These are phyloP conservation scores for Julus scanicus DNA, from an alignment of 2,888 invertebrate genomes.

Conservation along the genomic window DNA sequence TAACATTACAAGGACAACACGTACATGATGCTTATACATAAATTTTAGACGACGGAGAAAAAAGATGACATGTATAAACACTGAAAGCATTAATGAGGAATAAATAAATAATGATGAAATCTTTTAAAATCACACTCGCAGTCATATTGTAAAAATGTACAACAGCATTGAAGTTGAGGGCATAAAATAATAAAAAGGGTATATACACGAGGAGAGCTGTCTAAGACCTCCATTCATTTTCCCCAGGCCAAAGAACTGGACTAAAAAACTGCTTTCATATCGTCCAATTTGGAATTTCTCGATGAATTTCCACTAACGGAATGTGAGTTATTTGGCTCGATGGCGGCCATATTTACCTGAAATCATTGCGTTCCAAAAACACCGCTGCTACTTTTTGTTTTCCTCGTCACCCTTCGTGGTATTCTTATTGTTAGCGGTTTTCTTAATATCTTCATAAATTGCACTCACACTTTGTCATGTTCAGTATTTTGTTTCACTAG, in stretches of 20 bases:
- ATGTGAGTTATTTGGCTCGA: constrained; percentile 13
- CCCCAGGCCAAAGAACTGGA: neutral
- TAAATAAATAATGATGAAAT: constrained; percentile 30
- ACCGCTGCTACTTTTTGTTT: too few species aligned
- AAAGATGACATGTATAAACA: constrained; percentile 28
- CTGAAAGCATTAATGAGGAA: constrained; percentile 9
- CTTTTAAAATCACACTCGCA: neutral
- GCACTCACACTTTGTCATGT: neutral
- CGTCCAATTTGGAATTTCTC: neutral
- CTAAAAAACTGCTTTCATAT: constrained; percentile 6
- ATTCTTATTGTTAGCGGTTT: neutral
- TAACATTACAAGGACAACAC: neutral
- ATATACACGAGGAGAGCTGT: neutral
- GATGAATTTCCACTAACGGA: constrained; percentile 1
- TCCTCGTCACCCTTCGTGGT: neutral
- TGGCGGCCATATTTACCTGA: constrained; percentile 32
- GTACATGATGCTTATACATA: neutral
- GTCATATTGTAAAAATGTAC: neutral
- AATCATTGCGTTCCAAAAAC: neutral
- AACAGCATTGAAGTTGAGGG: neutral
- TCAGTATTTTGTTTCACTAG: neutral
- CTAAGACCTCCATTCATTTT: neutral
- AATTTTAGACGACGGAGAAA: constrained; percentile 10
- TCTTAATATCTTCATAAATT: neutral
- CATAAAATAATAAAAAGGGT: neutral